A percentile compares a stretch with the other conserved stretches of the same genome.
Evolutionary conservation across 2,113 vertebrate genomes (phyloP).

Genomic region (Myotis lucifugus): DNA sequence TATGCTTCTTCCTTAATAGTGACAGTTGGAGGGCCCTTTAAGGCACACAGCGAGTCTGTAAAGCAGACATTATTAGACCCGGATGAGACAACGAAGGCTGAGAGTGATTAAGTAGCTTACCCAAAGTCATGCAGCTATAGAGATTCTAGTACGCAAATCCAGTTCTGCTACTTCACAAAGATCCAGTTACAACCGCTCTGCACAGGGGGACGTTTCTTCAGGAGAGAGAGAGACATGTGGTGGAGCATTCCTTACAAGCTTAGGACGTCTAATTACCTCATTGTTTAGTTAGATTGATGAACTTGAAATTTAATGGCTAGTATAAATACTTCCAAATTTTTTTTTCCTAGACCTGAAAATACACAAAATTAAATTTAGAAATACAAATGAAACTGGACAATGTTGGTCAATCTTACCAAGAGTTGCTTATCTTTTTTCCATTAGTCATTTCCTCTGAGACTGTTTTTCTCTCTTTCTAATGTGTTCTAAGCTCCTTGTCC

Average conservation of each 20-base stretch:
- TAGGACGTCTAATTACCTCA: not conserved
- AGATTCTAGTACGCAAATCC: not conserved
- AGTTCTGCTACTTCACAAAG: not conserved
- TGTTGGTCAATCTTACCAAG: not conserved
- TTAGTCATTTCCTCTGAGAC: conserved; percentile 23
- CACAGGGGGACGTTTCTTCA: not conserved
- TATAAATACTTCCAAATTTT: not conserved
- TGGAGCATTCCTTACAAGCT: not conserved
- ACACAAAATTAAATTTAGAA: conserved; percentile 18
- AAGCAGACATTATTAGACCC: not conserved
- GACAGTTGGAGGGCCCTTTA: not conserved
- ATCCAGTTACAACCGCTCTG: not conserved
- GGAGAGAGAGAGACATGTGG: not conserved
- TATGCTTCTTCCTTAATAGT: conserved; percentile 1
- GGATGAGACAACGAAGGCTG: not conserved
- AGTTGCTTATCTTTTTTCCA: not conserved
- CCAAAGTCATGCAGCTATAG: not conserved
- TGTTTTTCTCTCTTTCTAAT: not conserved
- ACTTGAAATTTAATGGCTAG: not conserved
- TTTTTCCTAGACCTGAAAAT: not conserved
- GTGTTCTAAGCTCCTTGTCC: not conserved
- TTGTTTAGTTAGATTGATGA: not conserved
- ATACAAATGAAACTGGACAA: not conserved
- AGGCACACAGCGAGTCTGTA: not conserved
- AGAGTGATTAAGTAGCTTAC: not conserved